Evolutionary conservation across 2,888 invertebrate species (phyloP).

Genomic region (Stenchaetothrips biformis): DNA sequence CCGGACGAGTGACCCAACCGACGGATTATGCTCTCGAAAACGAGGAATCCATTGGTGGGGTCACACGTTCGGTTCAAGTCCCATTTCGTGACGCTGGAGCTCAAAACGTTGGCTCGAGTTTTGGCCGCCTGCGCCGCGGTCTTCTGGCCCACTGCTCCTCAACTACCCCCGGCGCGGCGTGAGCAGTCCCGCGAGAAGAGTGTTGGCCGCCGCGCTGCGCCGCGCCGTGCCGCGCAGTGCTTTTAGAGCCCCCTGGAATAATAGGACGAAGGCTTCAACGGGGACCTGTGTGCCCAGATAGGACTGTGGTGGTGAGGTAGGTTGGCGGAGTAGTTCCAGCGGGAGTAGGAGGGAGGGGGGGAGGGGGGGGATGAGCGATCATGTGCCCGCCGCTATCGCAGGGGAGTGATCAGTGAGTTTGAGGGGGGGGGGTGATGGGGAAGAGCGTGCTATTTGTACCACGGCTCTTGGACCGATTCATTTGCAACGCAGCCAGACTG

Average conservation of each 20-base stretch:
- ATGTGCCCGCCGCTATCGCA: not conserved
- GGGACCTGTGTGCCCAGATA: not conserved
- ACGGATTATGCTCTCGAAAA: no score
- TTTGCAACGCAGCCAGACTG: no score
- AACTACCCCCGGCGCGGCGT: not conserved
- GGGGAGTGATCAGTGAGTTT: not conserved
- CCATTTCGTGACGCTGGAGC: no score
- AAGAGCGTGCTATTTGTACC: no score
- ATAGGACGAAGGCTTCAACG: not conserved
- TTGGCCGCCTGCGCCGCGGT: no score
- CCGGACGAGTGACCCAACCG: no score
- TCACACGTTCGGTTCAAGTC: no score
- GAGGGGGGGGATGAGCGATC: not conserved
- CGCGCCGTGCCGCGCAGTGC: not conserved
- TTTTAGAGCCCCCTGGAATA: not conserved
- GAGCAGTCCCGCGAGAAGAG: not conserved
- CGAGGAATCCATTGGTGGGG: no score
- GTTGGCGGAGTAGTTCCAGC: not conserved
- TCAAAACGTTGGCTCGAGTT: no score
- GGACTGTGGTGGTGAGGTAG: no score
- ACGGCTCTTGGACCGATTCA: no score
- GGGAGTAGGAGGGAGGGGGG: not conserved
- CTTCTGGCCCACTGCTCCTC: not conserved
- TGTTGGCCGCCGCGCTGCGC: no score
- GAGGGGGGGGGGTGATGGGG: not conserved